A percentile compares a stretch with the other conserved stretches of the same genome.
These are phyloP conservation scores for Ranitomeya variabilis DNA, from an alignment of 2,113 vertebrate species.

Conservation along the genomic window DNA sequence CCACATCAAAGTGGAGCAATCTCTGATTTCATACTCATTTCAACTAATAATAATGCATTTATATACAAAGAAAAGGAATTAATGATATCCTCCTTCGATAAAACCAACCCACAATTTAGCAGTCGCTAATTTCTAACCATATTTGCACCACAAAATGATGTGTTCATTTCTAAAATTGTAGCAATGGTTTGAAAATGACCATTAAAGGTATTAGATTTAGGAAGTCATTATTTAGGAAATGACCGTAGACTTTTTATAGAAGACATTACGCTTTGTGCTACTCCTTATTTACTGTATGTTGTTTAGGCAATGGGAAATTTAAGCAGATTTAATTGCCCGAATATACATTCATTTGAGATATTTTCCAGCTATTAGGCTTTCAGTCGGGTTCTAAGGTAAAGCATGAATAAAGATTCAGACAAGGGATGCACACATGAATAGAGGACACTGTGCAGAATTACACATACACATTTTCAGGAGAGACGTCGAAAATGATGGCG, in stretches of 20 bases:
- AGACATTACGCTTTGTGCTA: not conserved
- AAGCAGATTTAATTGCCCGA: not conserved
- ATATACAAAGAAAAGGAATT: not conserved
- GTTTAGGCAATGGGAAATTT: not conserved
- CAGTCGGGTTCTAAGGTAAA: not conserved
- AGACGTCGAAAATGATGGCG: slow-evolving; percentile 15
- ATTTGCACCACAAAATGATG: no score
- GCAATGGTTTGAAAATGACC: not conserved
- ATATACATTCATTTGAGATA: slow-evolving; percentile 3
- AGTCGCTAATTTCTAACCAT: not conserved
- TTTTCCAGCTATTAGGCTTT: slow-evolving; percentile 16
- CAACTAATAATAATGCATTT: not conserved
- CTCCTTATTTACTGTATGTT: slow-evolving; percentile 8
- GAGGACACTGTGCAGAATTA: not conserved
- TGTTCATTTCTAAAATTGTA: not conserved
- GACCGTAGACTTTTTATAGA: not conserved
- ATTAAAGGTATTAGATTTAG: not conserved
- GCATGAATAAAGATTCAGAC: slow-evolving; percentile 23
- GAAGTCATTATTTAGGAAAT: slow-evolving; percentile 5
- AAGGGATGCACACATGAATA: slow-evolving; percentile 17
- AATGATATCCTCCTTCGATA: not conserved
- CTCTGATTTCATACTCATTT: not conserved
- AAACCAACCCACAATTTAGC: not conserved
- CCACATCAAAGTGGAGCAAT: not conserved
- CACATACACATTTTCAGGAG: slow-evolving; percentile 14